Base-by-base conservation (phyloP, 2,797 vertebrate genomes). In the Amniataba percoides region DNA sequence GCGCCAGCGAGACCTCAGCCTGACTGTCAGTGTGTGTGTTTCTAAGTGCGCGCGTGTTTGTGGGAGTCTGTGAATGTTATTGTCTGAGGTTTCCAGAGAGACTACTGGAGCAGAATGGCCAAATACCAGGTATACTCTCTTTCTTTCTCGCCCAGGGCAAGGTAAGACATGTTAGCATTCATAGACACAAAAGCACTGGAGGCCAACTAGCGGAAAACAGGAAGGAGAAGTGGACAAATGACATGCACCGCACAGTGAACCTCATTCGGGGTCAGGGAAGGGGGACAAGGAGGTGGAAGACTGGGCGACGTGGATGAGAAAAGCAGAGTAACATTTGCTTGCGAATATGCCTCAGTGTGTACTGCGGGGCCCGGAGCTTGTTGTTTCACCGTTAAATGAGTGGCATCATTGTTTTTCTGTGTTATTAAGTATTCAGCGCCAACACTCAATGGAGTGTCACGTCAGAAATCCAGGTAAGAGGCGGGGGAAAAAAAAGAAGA, bases 131-230 rank as follows among this genome's bases (percentile, higher is more conserved):
- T 88, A 85, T 66, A 68, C 84, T 87, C 78, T 84, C 61, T 80
- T 77, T 88, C 88, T 87, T 74, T 90, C 85, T 95, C 57, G 94
- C 93, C 94, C 88, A 88, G 89, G 93, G 93, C 91, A 93, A 94
- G 90, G 89, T 91, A 86, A 93, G 89, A 87, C 74, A 61, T 68
- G 92, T 92, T 93, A 90, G 89, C 89, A 92, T 93, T 91, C 90
- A 89, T 75, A 73, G 83, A 78, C 90, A 87, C 69, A 77, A 87
- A 36, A 89, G 84, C 88, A 91, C 89, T 73, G 71, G 90, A 91
- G 90, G 89, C 87, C 86, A 88, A 88, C 76, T 85, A 84, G 81
- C 80, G 56, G 82, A 74, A 86, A 86, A 85, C 86, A 83, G 85
- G 88, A 90, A 81, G 87, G 64, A 88, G 77, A 83, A 71, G 75